Conservation (phyloP, 2,888 invertebrate species). For the Cremastinae sp. region DNA sequence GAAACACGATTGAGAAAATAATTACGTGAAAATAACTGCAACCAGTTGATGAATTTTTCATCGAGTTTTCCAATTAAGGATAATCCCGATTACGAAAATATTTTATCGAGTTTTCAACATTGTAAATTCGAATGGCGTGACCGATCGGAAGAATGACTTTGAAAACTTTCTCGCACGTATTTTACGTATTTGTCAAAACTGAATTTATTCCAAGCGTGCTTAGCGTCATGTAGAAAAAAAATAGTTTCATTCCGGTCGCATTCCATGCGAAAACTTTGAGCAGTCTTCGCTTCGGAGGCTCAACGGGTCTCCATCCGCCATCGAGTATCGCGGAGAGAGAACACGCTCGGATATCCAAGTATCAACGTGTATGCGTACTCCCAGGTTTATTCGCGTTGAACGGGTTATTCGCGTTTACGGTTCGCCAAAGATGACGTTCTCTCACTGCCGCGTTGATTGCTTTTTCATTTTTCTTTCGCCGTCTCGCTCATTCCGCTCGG, state of each 20-base stretch:
- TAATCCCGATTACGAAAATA: too few species aligned
- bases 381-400: constrained; percentile 34
- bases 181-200: background rate
- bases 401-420: constrained; percentile 61
- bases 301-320: constrained; percentile 33
- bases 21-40: too few species aligned
- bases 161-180: background rate
- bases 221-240: constrained; percentile 39
- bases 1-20: too few species aligned
- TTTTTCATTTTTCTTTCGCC: constrained; percentile 13
- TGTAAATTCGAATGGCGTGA: too few species aligned
- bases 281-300: constrained; percentile 39
- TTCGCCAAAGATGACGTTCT: constrained; percentile 58
- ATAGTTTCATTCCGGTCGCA: constrained; percentile 61
- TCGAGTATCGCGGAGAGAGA: constrained; percentile 20
- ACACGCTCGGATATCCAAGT: background rate
- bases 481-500: constrained; percentile 6
- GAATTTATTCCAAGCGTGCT: constrained; percentile 41
- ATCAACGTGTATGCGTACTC: background rate
- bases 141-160: too few species aligned
- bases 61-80: too few species aligned
- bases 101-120: too few species aligned
- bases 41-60: too few species aligned
- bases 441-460: constrained; percentile 17
- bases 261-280: constrained; percentile 60